Evolutionary conservation across 2,113 vertebrate genomes (phyloP).

Genomic region (Struthidea cinerea): DNA sequence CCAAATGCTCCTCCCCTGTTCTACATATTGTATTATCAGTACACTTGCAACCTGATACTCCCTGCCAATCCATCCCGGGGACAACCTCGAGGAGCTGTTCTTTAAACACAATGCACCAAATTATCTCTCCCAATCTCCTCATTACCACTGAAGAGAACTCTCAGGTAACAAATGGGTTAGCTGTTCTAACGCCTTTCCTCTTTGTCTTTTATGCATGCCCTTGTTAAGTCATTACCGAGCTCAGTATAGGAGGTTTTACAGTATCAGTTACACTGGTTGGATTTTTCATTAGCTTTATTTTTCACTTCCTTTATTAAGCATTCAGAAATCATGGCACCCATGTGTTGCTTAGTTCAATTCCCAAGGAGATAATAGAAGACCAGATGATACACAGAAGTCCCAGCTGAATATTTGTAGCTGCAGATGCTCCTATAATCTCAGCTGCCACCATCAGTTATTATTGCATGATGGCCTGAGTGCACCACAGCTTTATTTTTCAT

Average conservation of each 20-base stretch:
- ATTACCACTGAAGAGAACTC: constrained; percentile 6
- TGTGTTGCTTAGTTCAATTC: not conserved
- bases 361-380: not conserved
- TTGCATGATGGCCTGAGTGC: not conserved
- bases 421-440: not conserved
- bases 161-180: constrained; percentile 13
- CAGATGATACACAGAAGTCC: constrained; percentile 1
- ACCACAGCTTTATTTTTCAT: not conserved
- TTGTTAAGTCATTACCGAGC: not conserved
- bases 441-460: constrained; percentile 5
- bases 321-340: constrained; percentile 17
- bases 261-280: not conserved
- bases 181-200: not conserved
- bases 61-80: not conserved
- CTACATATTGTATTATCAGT: not conserved
- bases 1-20: not conserved
- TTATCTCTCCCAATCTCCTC: constrained; percentile 5
- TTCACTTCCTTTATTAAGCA: not conserved
- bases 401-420: constrained; percentile 14
- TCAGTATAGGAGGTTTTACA: not conserved
- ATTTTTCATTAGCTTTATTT: constrained; percentile 6
- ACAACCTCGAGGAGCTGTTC: not conserved
- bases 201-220: not conserved
- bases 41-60: not conserved
- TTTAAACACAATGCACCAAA: not conserved